Evolutionary conservation across 2,888 invertebrate species (phyloP).

Genomic region (Dyspetes luteomarginatus): DNA sequence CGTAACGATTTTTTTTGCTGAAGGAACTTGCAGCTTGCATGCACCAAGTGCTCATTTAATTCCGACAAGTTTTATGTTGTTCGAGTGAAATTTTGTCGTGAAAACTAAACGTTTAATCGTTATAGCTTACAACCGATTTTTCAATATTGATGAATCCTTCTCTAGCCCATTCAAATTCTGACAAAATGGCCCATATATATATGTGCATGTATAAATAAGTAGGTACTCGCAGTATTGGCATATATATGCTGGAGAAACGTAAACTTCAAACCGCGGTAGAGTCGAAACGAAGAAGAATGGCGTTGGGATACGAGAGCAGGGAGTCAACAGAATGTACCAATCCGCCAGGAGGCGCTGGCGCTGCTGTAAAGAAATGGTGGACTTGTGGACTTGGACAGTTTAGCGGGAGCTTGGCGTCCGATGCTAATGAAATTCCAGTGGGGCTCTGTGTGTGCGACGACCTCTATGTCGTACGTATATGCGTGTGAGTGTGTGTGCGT

Average conservation of each 20-base stretch:
- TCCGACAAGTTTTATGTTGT: too few species aligned
- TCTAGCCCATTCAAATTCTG: too few species aligned
- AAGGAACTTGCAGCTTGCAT: too few species aligned
- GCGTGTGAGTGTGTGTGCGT: constrained; percentile 24
- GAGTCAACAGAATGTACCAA: constrained; percentile 39
- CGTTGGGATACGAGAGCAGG: background rate
- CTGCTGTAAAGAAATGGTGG: constrained; percentile 69
- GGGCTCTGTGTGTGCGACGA: constrained; percentile 40
- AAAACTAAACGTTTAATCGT: too few species aligned
- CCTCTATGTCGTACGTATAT: background rate
- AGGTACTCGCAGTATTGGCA: background rate
- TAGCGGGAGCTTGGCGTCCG: constrained; percentile 73
- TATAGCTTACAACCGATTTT: too few species aligned
- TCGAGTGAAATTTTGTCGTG: too few species aligned
- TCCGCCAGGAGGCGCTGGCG: constrained; percentile 50
- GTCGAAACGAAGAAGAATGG: background rate
- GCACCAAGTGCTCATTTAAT: too few species aligned
- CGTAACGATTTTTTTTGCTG: too few species aligned
- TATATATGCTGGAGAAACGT: background rate
- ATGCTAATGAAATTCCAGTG: constrained; percentile 81
- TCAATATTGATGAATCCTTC: too few species aligned
- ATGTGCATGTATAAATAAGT: background rate
- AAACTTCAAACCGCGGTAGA: constrained; percentile 1
- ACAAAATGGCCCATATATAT: too few species aligned
- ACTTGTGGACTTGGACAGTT: constrained; percentile 77